Evolutionary conservation across 1,140 invertebrate genomes (phyloP).

Genomic region (Philopotamus ludificatus): DNA sequence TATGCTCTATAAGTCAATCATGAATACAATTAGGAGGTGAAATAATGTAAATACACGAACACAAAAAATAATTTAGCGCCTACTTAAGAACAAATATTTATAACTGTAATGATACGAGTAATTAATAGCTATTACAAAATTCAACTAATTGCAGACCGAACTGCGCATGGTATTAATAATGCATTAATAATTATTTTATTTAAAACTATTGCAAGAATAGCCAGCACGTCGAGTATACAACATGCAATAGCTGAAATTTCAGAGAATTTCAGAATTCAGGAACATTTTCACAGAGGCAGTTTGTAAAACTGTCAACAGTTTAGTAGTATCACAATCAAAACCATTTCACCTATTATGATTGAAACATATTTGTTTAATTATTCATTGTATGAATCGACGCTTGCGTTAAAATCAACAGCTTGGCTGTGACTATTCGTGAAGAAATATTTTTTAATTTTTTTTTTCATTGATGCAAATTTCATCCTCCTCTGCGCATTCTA

Average conservation of each 20-base stretch:
- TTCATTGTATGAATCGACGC: neutral
- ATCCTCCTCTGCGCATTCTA: too few species aligned
- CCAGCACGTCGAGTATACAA: conserved; percentile 18
- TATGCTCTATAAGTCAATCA: conserved; percentile 3
- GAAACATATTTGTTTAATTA: neutral
- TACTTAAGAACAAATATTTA: conserved; percentile 37
- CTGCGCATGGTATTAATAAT: conserved; percentile 28
- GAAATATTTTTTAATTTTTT: neutral
- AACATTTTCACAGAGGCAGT: conserved; percentile 42
- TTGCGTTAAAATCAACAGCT: conserved; percentile 15
- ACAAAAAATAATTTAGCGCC: conserved; percentile 37
- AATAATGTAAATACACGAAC: neutral
- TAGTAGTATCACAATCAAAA: conserved; percentile 39
- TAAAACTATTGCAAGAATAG: conserved; percentile 36
- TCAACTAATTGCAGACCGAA: conserved; percentile 34
- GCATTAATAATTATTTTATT: conserved; percentile 30
- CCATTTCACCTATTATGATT: conserved; percentile 22
- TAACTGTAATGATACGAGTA: conserved; percentile 27
- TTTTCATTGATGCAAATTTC: too few species aligned
- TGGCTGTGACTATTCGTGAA: conserved; percentile 12
- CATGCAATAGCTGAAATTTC: conserved; percentile 16
- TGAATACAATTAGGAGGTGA: too few species aligned
- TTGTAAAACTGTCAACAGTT: conserved; percentile 40
- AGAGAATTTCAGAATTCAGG: conserved; percentile 32
- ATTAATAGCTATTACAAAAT: conserved; percentile 32